phyloP scores from a whole-genome alignment of 1,140 invertebrate genomes.

The Neodiprion fabricii region DNA sequence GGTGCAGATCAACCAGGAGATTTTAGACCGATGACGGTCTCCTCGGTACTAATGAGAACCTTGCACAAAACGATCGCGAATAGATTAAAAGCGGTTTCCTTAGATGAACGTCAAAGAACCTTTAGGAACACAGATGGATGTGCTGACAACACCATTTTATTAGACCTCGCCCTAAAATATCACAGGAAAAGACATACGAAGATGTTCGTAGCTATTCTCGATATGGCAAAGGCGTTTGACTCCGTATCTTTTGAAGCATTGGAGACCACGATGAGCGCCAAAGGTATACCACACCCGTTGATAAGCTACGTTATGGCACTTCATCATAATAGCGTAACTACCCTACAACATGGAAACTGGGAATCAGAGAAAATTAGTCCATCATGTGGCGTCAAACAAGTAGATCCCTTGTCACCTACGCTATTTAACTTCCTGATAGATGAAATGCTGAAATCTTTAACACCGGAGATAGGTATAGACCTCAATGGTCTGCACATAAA shows the following conservation, averaged over 20 bases:
- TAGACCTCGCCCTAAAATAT: slow-evolving; percentile 1
- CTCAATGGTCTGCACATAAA: no score
- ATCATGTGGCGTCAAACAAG: slow-evolving; percentile 17
- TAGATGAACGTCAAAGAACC: slow-evolving; percentile 17
- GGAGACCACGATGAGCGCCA: background rate
- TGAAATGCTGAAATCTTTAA: no score
- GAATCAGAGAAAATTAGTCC: slow-evolving; percentile 3
- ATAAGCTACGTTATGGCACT: slow-evolving; percentile 11
- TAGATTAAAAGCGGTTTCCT: background rate
- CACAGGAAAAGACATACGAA: background rate
- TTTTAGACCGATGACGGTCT: slow-evolving; percentile 26
- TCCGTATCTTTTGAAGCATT: slow-evolving; percentile 14
- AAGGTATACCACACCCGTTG: slow-evolving; percentile 2
- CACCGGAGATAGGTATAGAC: no score
- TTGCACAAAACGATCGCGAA: slow-evolving; percentile 24
- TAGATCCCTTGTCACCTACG: slow-evolving; percentile 16
- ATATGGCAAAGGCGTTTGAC: slow-evolving; percentile 24
- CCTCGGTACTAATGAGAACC: slow-evolving; percentile 21
- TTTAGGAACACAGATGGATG: slow-evolving; percentile 10
- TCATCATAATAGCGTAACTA: background rate
- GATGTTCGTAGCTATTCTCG: background rate
- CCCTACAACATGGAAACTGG: background rate
- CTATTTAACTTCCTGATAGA: no score
- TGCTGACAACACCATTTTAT: background rate
- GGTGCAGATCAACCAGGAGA: slow-evolving; percentile 13